phyloP scores from a whole-genome alignment of 2,888 invertebrate species.

The Rosalia funebris region DNA sequence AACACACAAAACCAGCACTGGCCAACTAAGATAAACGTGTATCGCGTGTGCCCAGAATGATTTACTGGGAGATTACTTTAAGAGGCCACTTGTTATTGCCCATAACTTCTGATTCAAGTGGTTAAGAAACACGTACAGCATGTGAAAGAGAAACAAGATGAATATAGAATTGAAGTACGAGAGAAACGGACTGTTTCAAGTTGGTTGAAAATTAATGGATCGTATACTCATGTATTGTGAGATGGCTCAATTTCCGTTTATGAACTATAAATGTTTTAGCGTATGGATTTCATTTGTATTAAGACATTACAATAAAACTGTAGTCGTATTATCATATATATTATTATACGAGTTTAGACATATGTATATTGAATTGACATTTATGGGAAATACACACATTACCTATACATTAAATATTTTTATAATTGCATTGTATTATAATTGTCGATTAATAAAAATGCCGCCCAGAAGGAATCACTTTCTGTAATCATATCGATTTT shows the following conservation, averaged over 20 bases:
- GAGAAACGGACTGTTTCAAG: conserved; percentile 22
- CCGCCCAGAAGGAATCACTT: too few species aligned
- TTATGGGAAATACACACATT: too few species aligned
- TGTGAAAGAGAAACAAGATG: conserved; percentile 32
- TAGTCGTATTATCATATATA: conserved; percentile 1
- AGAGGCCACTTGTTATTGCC: conserved; percentile 66
- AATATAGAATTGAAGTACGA: conserved; percentile 21
- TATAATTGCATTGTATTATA: too few species aligned
- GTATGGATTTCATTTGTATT: conserved; percentile 17
- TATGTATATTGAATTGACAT: too few species aligned
- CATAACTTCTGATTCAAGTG: conserved; percentile 64
- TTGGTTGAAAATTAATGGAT: conserved; percentile 34
- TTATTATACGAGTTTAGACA: too few species aligned
- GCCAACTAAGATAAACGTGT: conserved; percentile 54
- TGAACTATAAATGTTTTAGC: conserved; percentile 23
- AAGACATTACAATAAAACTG: conserved; percentile 16
- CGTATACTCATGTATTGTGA: conserved; percentile 29
- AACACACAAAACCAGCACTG: conserved; percentile 31
- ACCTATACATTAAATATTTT: too few species aligned
- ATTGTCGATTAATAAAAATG: too few species aligned
- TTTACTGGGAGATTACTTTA: conserved; percentile 64
- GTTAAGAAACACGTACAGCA: conserved; percentile 54
- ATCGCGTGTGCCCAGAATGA: conserved; percentile 61
- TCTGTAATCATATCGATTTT: too few species aligned
- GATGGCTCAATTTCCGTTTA: conserved; percentile 52